Evolutionary conservation across 2,113 vertebrate species (phyloP).

Genomic region (Limanda limanda): DNA sequence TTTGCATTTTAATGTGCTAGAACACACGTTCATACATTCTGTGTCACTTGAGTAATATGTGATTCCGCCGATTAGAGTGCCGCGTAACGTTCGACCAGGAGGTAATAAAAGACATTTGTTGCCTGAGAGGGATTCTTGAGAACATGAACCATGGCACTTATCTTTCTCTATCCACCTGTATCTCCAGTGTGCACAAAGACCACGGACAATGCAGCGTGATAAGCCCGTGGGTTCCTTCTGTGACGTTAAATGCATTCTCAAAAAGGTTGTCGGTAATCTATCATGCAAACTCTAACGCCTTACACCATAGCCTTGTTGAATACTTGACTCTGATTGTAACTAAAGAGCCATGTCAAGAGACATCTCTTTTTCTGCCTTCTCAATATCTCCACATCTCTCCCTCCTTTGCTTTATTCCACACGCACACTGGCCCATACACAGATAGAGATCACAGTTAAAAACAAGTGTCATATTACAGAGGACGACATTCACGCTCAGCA

Average conservation of each 20-base stretch:
- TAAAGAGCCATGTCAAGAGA: neutral
- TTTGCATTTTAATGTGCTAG: neutral
- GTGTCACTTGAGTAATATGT: neutral
- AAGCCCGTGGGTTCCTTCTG: conserved; percentile 12
- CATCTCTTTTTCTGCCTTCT: neutral
- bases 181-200: conserved; percentile 10
- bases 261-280: conserved; percentile 31
- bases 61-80: neutral
- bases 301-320: conserved; percentile 2
- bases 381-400: neutral
- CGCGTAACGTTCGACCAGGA: neutral
- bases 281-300: conserved; percentile 24
- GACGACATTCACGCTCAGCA: neutral
- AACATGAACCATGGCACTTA: conserved; percentile 8
- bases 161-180: conserved; percentile 22
- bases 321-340: conserved; percentile 13
- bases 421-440: neutral
- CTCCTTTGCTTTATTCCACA: too few relatives aligned
- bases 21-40: neutral
- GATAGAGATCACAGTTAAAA: neutral
- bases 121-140: conserved; percentile 7
- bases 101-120: conserved; percentile 1
- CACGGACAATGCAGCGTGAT: conserved; percentile 14
- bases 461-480: conserved; percentile 1
- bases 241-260: conserved; percentile 17